Percentiles rank a stretch among this genome's conserved stretches.
Conservation (phyloP, 2,797 vertebrate genomes). For the Rhadinocentrus ornatus region DNA sequence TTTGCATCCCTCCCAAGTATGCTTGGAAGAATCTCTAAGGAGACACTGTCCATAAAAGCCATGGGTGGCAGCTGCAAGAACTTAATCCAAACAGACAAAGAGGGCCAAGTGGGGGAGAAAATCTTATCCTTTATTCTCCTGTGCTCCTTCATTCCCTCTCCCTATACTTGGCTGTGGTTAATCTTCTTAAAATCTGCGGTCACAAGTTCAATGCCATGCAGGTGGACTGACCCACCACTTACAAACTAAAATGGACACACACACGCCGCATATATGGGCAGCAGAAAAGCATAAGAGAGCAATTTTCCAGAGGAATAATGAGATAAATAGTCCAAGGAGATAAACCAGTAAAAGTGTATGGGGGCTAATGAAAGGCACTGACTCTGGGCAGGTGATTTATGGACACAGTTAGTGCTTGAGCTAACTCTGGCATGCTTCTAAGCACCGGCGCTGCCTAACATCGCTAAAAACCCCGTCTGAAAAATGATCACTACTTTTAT, state of each 20-base stretch:
- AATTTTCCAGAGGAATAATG: constrained; percentile 81
- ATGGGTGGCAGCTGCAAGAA: constrained; percentile 83
- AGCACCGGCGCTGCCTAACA: constrained; percentile 66
- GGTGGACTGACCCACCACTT: constrained; percentile 79
- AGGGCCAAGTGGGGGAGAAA: constrained; percentile 76
- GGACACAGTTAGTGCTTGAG: constrained; percentile 71
- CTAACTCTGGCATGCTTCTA: constrained; percentile 66
- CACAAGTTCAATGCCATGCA: constrained; percentile 82
- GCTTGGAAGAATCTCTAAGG: constrained; percentile 70
- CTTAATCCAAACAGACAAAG: constrained; percentile 83
- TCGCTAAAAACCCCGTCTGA: constrained; percentile 70
- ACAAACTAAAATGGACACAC: constrained; percentile 60
- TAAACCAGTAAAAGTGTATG: constrained; percentile 79
- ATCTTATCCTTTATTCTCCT: constrained; percentile 78
- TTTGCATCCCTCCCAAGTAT: constrained; percentile 64
- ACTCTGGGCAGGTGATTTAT: constrained; percentile 80
- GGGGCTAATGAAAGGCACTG: constrained; percentile 81
- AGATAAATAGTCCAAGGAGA: constrained; percentile 80
- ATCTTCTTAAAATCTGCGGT: constrained; percentile 83
- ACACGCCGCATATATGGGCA: constrained; percentile 55
- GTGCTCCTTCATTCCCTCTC: constrained; percentile 76
- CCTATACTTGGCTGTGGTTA: constrained; percentile 79
- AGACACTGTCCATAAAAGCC: constrained; percentile 80
- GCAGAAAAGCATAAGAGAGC: constrained; percentile 71
- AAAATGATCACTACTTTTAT: constrained; percentile 78